Evolutionary conservation across 2,797 vertebrate species (phyloP), one percentile per base, ranked within the genome.

Genomic region (Malacoctenus gilli): DNA sequence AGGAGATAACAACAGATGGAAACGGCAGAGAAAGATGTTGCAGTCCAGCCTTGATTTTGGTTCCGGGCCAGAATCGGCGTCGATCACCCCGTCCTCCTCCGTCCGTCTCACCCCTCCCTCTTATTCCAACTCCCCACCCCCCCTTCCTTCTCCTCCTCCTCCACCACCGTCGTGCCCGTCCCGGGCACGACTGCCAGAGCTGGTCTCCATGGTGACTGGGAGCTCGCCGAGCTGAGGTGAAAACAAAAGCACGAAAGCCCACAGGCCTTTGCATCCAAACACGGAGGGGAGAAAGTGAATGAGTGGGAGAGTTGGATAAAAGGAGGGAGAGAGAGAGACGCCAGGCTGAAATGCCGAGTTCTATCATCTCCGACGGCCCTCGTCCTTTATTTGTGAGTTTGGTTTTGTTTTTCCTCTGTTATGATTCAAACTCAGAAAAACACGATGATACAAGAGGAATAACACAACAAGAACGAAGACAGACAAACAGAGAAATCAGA

Each of bases 181-280:
- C 78, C 60, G 38, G 52, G n/a, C 43, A 28, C 41, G 53, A 60
- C 68, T 80, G 68, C 82, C 72, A 68, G 67, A 61, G 79, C 78
- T 37, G 3, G 83, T 91, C 75, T 65, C 88, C 83, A 87, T 89
- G 80, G 84, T 59, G 75, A 90, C 83, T 57, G 64, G 57, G 20
- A 83, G 76, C 61, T 37, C 54, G 70, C 78, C 75, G 65, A 57
- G 73, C 70, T 35, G 75, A 69, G 70, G 57, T 67, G 48, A 77
- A 83, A 84, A 88, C 77, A 89, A 90, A 90, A 72, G 75, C 46
- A 39, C 8, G 36, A 75, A 83, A 78, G 73, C 69, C 65, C 75
- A 72, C 28, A 61, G 65, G 79, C 75, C 59, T 72, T 67, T 68
- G 58, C 41, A 79, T 75, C 74, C 53, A 66, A 75, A 67, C 52